Conservation (phyloP, 2,113 vertebrate species). For the Puntigrus tetrazona region DNA sequence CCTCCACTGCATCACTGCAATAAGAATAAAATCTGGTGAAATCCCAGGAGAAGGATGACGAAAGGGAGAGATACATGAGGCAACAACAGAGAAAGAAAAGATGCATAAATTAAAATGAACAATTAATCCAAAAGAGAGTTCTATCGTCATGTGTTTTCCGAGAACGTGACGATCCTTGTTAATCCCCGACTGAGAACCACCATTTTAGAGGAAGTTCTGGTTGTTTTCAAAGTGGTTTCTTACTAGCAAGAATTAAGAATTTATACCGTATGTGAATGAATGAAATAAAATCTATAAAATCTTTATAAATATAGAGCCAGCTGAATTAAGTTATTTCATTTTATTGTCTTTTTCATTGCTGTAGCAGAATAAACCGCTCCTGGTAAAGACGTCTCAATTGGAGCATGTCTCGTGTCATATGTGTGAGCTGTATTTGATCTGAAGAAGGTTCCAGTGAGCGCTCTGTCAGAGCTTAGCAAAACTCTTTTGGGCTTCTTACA, state of each 20-base stretch:
- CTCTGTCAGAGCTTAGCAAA: constrained; percentile 7
- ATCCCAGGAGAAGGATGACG: constrained; percentile 16
- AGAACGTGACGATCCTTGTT: too few species aligned
- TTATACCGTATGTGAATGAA: neutral
- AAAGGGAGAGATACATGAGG: constrained; percentile 12
- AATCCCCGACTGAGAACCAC: too few species aligned
- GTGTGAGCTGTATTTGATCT: neutral
- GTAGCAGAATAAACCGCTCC: neutral
- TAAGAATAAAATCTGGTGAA: constrained; percentile 25
- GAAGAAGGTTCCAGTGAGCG: neutral
- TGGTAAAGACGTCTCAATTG: neutral
- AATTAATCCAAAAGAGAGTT: neutral
- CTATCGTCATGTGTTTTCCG: neutral
- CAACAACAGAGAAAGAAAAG: constrained; percentile 14
- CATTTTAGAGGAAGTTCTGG: neutral
- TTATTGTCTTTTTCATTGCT: neutral
- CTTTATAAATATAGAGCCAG: neutral
- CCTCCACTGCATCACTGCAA: constrained; percentile 26
- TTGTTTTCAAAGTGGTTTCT: neutral
- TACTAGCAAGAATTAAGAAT: neutral
- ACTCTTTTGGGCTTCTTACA: constrained; percentile 14
- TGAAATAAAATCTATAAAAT: neutral
- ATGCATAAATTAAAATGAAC: neutral
- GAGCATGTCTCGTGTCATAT: neutral
- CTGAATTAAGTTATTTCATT: neutral